Base-by-base conservation (phyloP, 2,113 vertebrate species). In the Haemorhous mexicanus region DNA sequence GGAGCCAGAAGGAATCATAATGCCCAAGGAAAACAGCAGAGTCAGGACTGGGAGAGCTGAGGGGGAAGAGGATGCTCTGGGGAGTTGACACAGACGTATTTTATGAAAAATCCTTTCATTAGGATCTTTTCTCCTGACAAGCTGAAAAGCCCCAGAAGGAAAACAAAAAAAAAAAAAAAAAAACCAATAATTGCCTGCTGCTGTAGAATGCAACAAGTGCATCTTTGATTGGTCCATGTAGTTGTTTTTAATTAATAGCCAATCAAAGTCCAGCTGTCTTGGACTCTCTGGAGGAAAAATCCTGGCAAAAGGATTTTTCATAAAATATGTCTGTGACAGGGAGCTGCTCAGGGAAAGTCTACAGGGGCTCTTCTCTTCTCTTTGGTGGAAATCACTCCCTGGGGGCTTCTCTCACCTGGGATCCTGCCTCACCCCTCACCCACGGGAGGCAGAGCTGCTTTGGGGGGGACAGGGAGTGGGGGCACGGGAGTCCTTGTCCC, bases 391-490 rank as follows among this genome's bases (percentile, higher is more conserved):
- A 58, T 64, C 27, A 7, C 19, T 35, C 27, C n/a, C 41, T 1
- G 3, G 30, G 22, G 41, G 43, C 8, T 89, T 22, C 23, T 62
- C 13, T 77, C 37, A 6, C 4, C 5, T 6, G 28, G 37, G 46
- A 80, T 10, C 22, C 63, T 83, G 39, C 33, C 24, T n/a, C 44
- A 55, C 2, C 24, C 22, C 30, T 30, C 27, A 53, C 3, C 35
- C 59, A 2, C 3, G 12, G 63, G 19, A 14, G 15, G 41, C 37
- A 13, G n/a, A 1, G 63, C 28, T 9, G 27, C 20, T 24, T 3
- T 0, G 2, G 19, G 33, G 33, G n/a, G 11, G 14, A 13, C 9
- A 18, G 43, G 27, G 32, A 58, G 12, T 0, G 1, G 27, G 44
- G 44, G 24, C 3, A 23, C 0, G 0, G 55, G 64, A 41, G 15